Evolutionary conservation across 2,888 invertebrate species (phyloP).

Genomic region (Cremastinae sp.): DNA sequence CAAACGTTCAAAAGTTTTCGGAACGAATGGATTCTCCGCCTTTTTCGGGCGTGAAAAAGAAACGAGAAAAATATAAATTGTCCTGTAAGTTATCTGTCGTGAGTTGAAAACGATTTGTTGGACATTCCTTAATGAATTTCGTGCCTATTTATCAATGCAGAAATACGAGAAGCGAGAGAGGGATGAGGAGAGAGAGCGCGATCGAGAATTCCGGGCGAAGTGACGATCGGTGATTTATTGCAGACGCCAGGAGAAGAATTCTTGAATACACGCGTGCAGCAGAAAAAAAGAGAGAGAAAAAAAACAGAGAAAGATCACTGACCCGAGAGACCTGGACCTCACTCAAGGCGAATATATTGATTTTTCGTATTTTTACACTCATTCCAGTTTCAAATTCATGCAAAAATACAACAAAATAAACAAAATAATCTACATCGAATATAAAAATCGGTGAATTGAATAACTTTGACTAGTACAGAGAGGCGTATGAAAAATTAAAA

Average conservation of each 20-base stretch:
- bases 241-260: not conserved
- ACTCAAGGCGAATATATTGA: conserved; percentile 42
- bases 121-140: too few species aligned
- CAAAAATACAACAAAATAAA: conserved; percentile 17
- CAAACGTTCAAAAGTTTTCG: too few species aligned
- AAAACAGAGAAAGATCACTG: conserved; percentile 32
- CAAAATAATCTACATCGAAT: not conserved
- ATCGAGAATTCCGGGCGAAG: not conserved
- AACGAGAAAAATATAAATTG: too few species aligned
- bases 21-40: not conserved
- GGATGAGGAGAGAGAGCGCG: not conserved
- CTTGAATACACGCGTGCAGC: conserved; percentile 13
- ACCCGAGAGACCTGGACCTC: conserved; percentile 50
- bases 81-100: too few species aligned
- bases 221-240: conserved; percentile 34
- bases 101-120: too few species aligned
- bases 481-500: not conserved
- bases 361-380: conserved; percentile 10
- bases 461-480: too few species aligned
- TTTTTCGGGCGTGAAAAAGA: too few species aligned
- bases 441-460: not conserved
- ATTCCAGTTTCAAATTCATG: conserved; percentile 8
- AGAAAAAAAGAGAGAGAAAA: conserved; percentile 7
- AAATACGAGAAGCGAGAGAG: not conserved
- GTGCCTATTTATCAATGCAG: too few species aligned